These are phyloP conservation scores for Charaxes varanes DNA, from an alignment of 1,140 invertebrate genomes.

Conservation along the genomic window DNA sequence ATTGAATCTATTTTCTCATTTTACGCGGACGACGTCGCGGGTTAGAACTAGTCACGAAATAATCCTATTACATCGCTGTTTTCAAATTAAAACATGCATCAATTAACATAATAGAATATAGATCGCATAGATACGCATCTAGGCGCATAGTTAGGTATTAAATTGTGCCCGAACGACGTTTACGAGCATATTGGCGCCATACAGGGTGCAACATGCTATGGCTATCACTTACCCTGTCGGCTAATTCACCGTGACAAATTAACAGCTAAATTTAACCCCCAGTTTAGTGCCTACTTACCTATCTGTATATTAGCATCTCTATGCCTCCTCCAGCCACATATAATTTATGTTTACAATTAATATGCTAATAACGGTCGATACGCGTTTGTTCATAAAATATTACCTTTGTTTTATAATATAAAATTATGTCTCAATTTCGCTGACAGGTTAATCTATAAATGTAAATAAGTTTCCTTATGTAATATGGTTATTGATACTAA, in stretches of 20 bases:
- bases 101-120: slow-evolving; percentile 33
- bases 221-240: slow-evolving; percentile 67
- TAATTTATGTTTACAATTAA: slow-evolving; percentile 10
- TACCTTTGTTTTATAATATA: slow-evolving; percentile 1
- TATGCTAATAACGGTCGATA: slow-evolving; percentile 6
- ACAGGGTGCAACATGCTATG: slow-evolving; percentile 67
- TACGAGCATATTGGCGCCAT: slow-evolving; percentile 65
- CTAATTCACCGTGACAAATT: slow-evolving; percentile 73
- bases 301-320: slow-evolving; percentile 17
- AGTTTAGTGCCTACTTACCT: slow-evolving; percentile 26
- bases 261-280: slow-evolving; percentile 60
- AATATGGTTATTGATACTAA: no score
- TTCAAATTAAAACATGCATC: slow-evolving; percentile 18
- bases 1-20: no score
- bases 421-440: no score
- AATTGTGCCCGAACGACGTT: slow-evolving; percentile 57
- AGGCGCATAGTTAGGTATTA: slow-evolving; percentile 60
- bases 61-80: slow-evolving; percentile 14
- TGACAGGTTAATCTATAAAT: no score
- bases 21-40: no score
- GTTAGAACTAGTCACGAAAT: no score
- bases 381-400: slow-evolving; percentile 6
- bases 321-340: no score
- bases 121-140: slow-evolving; percentile 50
- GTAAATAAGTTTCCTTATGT: no score